A percentile compares a stretch with the other conserved stretches of the same genome.
phyloP scores from a whole-genome alignment of 2,113 vertebrate genomes.

The Bufo bufo region DNA sequence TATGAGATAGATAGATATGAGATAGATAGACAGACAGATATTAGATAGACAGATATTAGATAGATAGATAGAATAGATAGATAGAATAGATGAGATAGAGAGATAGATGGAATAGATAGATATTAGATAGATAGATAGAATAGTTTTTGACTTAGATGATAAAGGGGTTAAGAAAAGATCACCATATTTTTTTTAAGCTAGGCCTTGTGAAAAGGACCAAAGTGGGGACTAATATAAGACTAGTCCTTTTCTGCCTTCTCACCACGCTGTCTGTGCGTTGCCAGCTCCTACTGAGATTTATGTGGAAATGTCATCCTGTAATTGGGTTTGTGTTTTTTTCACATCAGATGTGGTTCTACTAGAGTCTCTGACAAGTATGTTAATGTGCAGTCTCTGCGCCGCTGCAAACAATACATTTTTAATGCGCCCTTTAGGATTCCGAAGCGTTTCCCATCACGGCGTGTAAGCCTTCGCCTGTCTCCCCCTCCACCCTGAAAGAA shows the following conservation, averaged over 20 bases:
- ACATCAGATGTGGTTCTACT: not conserved
- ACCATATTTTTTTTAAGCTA: too few species aligned
- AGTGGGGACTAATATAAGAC: not conserved
- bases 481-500: not conserved
- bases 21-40: too few species aligned
- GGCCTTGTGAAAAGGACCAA: not conserved
- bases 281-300: not conserved
- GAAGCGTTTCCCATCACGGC: not conserved
- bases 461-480: not conserved
- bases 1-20: too few species aligned
- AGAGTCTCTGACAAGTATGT: conserved; percentile 15
- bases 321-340: conserved; percentile 20
- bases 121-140: too few species aligned
- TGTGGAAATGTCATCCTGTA: not conserved
- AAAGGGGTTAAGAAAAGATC: too few species aligned
- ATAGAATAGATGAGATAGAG: too few species aligned
- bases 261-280: not conserved
- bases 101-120: too few species aligned
- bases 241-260: not conserved
- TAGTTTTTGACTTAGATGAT: too few species aligned
- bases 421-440: conserved; percentile 26
- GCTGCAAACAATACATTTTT: conserved; percentile 46
- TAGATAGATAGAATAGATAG: too few species aligned
- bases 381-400: not conserved
- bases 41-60: too few species aligned